A percentile compares a stretch with the other conserved stretches of the same genome.
These are phyloP conservation scores for Galerucella calmariensis DNA, from an alignment of 2,888 invertebrate species.

Conservation along the genomic window DNA sequence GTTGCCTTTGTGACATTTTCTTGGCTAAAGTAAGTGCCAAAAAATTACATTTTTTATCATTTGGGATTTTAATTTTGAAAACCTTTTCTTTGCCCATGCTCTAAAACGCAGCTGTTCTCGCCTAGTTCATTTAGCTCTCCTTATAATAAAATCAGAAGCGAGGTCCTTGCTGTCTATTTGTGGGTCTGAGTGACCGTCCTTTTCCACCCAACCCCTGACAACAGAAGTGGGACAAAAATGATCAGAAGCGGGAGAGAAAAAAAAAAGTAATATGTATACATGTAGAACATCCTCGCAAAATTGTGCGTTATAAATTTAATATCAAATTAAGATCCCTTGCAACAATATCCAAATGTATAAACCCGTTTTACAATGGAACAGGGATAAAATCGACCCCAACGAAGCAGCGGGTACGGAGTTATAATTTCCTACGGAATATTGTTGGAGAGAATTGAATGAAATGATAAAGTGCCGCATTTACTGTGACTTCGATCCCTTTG, in stretches of 20 bases:
- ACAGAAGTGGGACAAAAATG: too few relatives aligned
- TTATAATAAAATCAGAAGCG: too few relatives aligned
- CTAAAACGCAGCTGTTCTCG: too few relatives aligned
- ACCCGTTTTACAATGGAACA: slow-evolving; percentile 7
- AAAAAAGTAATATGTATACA: too few relatives aligned
- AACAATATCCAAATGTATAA: slow-evolving; percentile 10
- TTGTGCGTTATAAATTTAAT: not conserved
- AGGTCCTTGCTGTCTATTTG: too few relatives aligned
- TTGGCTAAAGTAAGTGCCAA: not conserved
- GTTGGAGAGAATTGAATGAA: slow-evolving; percentile 11
- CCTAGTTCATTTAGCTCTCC: too few relatives aligned
- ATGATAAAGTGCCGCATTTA: slow-evolving; percentile 11
- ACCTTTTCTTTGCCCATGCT: too few relatives aligned
- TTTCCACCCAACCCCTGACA: too few relatives aligned
- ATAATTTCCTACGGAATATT: slow-evolving; percentile 14
- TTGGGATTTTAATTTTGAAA: not conserved
- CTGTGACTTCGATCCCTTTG: not conserved
- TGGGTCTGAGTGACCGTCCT: too few relatives aligned
- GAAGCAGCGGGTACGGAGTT: slow-evolving; percentile 4
- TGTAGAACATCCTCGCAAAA: too few relatives aligned
- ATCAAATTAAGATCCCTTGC: not conserved
- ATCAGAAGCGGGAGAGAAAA: too few relatives aligned
- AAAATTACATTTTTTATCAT: too few relatives aligned
- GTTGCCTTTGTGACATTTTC: not conserved
- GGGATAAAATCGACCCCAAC: not conserved